Evolutionary conservation across 1,140 invertebrate species (phyloP).

Genomic region (Aricia agestis): DNA sequence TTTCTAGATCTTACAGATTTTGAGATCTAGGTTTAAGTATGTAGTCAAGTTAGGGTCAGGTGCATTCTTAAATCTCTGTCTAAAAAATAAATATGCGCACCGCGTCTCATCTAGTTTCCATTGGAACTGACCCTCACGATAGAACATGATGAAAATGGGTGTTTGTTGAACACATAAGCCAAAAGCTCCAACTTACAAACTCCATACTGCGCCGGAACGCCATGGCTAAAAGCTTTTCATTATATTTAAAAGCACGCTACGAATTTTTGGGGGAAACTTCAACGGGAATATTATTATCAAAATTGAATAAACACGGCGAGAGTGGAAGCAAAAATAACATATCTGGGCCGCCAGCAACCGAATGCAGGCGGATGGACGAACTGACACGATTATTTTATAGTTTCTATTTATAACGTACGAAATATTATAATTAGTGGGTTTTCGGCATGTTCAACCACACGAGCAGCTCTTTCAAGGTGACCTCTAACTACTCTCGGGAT

Average conservation of each 20-base stretch:
- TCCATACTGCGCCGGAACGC: constrained; percentile 3
- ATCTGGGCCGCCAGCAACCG: constrained; percentile 45
- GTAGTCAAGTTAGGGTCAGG: too few relatives aligned
- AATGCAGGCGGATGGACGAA: constrained; percentile 44
- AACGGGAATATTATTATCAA: constrained; percentile 47
- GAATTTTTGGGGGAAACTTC: constrained; percentile 26
- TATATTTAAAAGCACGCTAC: constrained; percentile 27
- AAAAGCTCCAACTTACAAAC: background rate
- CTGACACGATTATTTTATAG: constrained; percentile 49
- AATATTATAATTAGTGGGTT: constrained; percentile 27
- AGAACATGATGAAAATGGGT: background rate
- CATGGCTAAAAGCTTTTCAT: constrained; percentile 17
- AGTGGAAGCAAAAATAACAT: constrained; percentile 64
- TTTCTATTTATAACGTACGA: constrained; percentile 44
- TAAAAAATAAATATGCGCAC: too few relatives aligned
- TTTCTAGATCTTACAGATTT: too few relatives aligned
- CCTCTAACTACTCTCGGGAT: constrained; percentile 26
- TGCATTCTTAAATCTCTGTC: too few relatives aligned
- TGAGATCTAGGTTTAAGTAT: too few relatives aligned
- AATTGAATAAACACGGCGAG: constrained; percentile 53
- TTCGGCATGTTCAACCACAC: constrained; percentile 57
- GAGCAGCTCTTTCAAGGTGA: constrained; percentile 43
- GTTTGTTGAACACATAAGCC: background rate
- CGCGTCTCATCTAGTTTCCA: too few relatives aligned
- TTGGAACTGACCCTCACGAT: too few relatives aligned